These are phyloP conservation scores for Orestias chungarensis DNA, from an alignment of 2,797 vertebrate species.

Conservation along the genomic window DNA sequence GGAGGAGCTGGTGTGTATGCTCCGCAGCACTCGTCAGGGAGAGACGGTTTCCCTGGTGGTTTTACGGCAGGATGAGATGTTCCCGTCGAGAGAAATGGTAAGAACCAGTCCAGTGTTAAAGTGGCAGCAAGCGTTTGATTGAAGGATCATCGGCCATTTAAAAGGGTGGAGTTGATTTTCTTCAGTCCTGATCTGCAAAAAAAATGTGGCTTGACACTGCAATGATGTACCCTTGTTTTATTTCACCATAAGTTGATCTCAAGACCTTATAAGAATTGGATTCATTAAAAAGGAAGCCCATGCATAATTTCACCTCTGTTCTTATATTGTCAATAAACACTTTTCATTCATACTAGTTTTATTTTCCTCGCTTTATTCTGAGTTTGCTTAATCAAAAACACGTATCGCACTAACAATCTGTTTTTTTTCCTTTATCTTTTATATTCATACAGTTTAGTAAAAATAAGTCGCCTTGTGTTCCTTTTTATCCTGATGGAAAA, in stretches of 20 bases:
- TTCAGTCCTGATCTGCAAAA: constrained; percentile 23
- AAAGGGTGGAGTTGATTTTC: neutral
- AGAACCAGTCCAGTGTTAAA: constrained; percentile 53
- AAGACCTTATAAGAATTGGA: too few relatives aligned
- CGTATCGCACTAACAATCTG: neutral
- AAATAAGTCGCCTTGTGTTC: neutral
- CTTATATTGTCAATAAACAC: constrained; percentile 56
- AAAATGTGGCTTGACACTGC: constrained; percentile 39
- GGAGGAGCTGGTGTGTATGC: constrained; percentile 92
- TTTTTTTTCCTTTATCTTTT: neutral
- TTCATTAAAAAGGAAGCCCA: too few relatives aligned
- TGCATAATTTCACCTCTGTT: constrained; percentile 42
- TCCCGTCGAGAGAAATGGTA: constrained; percentile 96
- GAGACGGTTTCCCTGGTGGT: constrained; percentile 88
- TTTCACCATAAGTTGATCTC: too few relatives aligned
- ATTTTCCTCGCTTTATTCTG: constrained; percentile 30
- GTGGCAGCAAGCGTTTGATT: neutral
- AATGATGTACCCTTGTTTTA: constrained; percentile 12
- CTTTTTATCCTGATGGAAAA: neutral
- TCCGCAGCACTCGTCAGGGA: constrained; percentile 94
- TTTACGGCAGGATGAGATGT: constrained; percentile 90
- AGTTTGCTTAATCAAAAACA: constrained; percentile 33
- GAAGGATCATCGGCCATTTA: neutral
- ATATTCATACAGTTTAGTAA: neutral
- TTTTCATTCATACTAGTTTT: constrained; percentile 26